phyloP scores from a whole-genome alignment of 2,113 vertebrate species.

The Dromas ardeola region DNA sequence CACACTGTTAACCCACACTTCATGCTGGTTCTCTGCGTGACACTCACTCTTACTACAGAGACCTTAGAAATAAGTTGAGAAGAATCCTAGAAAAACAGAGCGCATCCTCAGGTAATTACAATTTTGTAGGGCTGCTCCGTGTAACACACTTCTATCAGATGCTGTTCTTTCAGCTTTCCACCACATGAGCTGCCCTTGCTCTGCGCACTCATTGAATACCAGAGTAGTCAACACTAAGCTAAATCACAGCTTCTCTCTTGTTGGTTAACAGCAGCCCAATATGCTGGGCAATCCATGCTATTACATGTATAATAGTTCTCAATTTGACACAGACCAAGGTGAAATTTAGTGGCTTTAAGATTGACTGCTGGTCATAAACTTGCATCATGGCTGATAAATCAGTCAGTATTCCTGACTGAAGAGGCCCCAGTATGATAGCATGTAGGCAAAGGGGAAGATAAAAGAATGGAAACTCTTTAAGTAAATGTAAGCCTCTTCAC shows the following conservation, averaged over 20 bases:
- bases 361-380: neutral
- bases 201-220: neutral
- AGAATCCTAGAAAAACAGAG: neutral
- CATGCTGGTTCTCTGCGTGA: neutral
- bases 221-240: neutral
- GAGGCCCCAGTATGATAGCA: neutral
- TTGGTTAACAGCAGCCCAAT: neutral
- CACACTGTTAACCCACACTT: neutral
- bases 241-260: neutral
- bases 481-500: neutral
- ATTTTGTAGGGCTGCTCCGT: neutral
- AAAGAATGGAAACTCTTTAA: neutral
- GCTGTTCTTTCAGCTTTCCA: neutral
- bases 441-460: neutral
- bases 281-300: accelerated
- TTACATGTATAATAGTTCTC: neutral
- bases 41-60: neutral
- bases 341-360: neutral
- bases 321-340: neutral
- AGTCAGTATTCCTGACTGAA: neutral
- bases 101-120: neutral
- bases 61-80: neutral
- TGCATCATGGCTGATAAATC: neutral
- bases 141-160: neutral
- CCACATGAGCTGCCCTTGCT: neutral